A percentile compares a stretch with the other conserved stretches of the same genome.
These are phyloP conservation scores for Myotis brandtii DNA, from an alignment of 2,113 vertebrate species.

Conservation along the genomic window DNA sequence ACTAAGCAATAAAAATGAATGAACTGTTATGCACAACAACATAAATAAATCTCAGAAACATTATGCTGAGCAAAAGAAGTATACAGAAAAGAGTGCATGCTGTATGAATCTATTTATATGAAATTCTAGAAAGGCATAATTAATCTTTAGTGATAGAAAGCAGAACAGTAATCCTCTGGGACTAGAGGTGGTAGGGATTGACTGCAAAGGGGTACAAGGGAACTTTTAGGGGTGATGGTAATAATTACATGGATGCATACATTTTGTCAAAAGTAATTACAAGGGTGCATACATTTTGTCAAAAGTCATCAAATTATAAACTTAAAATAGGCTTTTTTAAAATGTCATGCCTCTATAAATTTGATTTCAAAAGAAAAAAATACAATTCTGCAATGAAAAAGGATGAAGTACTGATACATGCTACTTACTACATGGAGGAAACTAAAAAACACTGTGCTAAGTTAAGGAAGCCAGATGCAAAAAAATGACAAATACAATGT, in stretches of 20 bases:
- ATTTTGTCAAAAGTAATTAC: conserved; percentile 20
- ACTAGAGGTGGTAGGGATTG: neutral
- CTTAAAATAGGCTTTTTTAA: neutral
- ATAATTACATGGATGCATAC: neutral
- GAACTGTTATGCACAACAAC: neutral
- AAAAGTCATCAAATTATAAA: conserved; percentile 29
- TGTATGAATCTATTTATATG: neutral
- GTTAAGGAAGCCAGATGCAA: neutral
- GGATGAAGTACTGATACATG: neutral
- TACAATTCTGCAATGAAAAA: neutral
- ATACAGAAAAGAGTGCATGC: neutral
- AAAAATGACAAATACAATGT: neutral
- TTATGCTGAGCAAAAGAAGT: neutral
- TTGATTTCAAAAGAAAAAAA: neutral
- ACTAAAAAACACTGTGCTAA: neutral
- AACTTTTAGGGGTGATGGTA: neutral
- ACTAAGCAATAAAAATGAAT: conserved; percentile 1
- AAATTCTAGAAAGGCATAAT: neutral
- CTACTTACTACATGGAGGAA: neutral
- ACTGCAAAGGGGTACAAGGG: neutral
- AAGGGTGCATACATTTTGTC: too few species aligned
- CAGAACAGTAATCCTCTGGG: neutral
- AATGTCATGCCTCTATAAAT: neutral
- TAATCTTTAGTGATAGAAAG: conserved; percentile 8
- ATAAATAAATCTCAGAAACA: neutral